A percentile compares a stretch with the other conserved stretches of the same genome.
Evolutionary conservation across 1,140 invertebrate genomes (phyloP).

Genomic region (Cyrtorhinus lividipennis): DNA sequence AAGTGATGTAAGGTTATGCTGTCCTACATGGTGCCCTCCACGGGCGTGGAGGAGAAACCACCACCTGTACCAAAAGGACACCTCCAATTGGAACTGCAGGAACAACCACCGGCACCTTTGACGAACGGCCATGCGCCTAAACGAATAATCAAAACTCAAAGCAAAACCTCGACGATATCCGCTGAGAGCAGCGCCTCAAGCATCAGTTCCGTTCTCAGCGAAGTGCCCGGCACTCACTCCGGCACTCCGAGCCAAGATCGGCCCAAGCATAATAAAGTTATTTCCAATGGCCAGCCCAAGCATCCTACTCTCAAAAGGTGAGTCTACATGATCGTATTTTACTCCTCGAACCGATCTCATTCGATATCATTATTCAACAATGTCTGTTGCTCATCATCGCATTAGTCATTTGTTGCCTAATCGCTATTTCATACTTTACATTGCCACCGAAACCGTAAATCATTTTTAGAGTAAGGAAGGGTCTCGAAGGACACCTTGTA

Average conservation of each 20-base stretch:
- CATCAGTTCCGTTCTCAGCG: constrained; percentile 20
- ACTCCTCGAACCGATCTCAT: no score
- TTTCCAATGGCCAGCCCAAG: constrained; percentile 31
- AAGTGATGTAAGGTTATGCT: constrained; percentile 32
- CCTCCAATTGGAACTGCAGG: constrained; percentile 13
- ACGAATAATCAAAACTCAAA: constrained; percentile 21
- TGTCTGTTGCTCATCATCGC: no score
- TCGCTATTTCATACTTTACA: no score
- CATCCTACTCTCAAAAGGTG: constrained; percentile 40
- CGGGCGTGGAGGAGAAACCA: constrained; percentile 40
- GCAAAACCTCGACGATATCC: constrained; percentile 20
- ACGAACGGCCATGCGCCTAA: constrained; percentile 21
- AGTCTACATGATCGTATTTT: constrained; percentile 18
- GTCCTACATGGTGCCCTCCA: constrained; percentile 46
- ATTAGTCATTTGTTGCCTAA: no score
- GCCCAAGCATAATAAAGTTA: constrained; percentile 23
- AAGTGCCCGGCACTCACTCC: constrained; percentile 12
- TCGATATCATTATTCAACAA: no score
- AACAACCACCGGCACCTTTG: constrained; percentile 14
- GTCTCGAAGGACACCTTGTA: no score
- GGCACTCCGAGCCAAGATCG: constrained; percentile 19
- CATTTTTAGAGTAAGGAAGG: no score
- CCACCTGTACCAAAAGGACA: constrained; percentile 34
- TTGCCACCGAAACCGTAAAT: no score
- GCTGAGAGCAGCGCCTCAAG: constrained; percentile 24